Conservation (phyloP, 2,888 invertebrate genomes). For the Crioceris asparagi region DNA sequence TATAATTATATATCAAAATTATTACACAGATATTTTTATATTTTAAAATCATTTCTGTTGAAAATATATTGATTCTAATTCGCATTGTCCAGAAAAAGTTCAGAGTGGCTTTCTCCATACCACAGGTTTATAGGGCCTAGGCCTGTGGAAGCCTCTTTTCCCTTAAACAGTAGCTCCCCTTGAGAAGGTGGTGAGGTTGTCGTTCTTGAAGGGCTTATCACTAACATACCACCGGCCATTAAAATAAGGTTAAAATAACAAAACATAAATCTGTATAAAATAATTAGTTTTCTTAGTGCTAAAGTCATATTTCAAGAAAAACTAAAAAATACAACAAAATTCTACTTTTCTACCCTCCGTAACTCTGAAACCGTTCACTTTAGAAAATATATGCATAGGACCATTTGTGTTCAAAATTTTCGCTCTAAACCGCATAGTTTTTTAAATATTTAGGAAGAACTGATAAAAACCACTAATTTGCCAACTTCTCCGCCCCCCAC, state of each 20-base stretch:
- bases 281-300: constrained; percentile 3
- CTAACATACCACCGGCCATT: constrained; percentile 3
- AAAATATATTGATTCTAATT: constrained; percentile 9
- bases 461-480: too few relatives aligned
- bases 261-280: constrained; percentile 2
- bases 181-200: constrained; percentile 3
- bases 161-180: constrained; percentile 10
- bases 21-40: constrained; percentile 3
- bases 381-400: too few relatives aligned
- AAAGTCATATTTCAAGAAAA: constrained; percentile 1
- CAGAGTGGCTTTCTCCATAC: too few relatives aligned
- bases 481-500: too few relatives aligned
- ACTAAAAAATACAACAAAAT: constrained; percentile 1
- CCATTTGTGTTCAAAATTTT: too few relatives aligned
- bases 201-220: constrained; percentile 4
- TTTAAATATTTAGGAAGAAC: too few relatives aligned
- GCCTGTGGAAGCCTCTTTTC: constrained; percentile 9
- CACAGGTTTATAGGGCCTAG: too few relatives aligned
- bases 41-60: constrained; percentile 3
- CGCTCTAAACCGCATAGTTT: too few relatives aligned
- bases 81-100: too few relatives aligned
- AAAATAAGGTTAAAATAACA: background rate
- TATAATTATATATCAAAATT: constrained; percentile 3
- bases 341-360: constrained; percentile 3
- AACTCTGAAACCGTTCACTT: constrained; percentile 3